Evolutionary conservation across 2,888 invertebrate species (phyloP).

Genomic region (Rotaria sp.): DNA sequence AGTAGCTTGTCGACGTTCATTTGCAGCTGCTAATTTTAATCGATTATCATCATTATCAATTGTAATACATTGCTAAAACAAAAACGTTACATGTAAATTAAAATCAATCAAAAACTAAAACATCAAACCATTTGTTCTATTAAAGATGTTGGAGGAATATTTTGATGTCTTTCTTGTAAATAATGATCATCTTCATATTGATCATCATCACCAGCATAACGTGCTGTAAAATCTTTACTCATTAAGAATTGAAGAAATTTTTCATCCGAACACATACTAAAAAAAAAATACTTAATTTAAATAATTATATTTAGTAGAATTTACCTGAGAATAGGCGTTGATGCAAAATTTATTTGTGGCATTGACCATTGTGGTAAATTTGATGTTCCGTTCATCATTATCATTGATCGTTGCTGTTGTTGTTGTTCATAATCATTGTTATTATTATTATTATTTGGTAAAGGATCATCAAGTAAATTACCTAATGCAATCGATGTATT

Average conservation of each 20-base stretch:
- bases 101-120: neutral
- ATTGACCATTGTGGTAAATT: neutral
- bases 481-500: neutral
- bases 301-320: neutral
- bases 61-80: neutral
- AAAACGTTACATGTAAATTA: too few species aligned
- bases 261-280: neutral
- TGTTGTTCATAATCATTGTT: neutral
- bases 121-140: neutral
- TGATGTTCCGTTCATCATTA: neutral
- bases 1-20: slow-evolving; percentile 29
- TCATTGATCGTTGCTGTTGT: neutral
- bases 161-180: slow-evolving; percentile 2
- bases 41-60: slow-evolving; percentile 18
- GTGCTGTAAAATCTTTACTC: neutral
- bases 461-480: neutral
- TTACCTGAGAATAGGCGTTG: neutral
- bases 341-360: neutral
- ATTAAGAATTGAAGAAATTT: slow-evolving; percentile 11
- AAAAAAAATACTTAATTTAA: neutral
- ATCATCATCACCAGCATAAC: slow-evolving; percentile 8
- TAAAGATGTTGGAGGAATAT: neutral
- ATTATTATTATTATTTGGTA: neutral
- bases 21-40: neutral
- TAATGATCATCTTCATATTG: neutral